Percentiles rank a stretch among this genome's conserved stretches.
These are phyloP conservation scores for Apis dorsata DNA, from an alignment of 1,140 invertebrate genomes.

Conservation along the genomic window DNA sequence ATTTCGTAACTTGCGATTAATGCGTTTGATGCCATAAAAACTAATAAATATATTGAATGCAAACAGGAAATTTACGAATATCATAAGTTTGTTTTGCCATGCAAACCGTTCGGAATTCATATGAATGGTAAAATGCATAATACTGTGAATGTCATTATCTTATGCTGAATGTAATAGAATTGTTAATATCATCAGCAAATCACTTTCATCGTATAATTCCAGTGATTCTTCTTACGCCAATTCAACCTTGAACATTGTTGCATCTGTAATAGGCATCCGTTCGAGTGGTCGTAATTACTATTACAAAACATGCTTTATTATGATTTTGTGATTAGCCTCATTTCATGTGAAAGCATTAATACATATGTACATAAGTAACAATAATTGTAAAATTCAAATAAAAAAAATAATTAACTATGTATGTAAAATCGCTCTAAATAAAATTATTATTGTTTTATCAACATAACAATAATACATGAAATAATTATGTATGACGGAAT, in stretches of 20 bases:
- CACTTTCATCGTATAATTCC: slow-evolving; percentile 37
- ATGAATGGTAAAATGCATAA: neutral
- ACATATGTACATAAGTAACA: neutral
- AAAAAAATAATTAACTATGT: slow-evolving; percentile 7
- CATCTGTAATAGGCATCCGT: slow-evolving; percentile 48
- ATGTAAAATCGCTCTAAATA: neutral
- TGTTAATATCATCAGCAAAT: slow-evolving; percentile 30
- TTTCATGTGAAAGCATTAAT: slow-evolving; percentile 24
- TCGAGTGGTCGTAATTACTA: slow-evolving; percentile 46
- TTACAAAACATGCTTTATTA: slow-evolving; percentile 48
- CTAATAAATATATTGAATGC: slow-evolving; percentile 10
- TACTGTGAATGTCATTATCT: neutral
- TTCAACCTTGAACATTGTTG: slow-evolving; percentile 51
- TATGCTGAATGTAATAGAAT: slow-evolving; percentile 8
- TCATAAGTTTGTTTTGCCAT: neutral
- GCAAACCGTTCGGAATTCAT: neutral
- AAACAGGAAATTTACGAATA: neutral
- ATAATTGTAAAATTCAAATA: neutral
- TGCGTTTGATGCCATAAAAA: neutral
- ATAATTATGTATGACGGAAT: neutral
- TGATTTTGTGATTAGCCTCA: slow-evolving; percentile 27
- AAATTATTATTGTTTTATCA: too few species aligned
- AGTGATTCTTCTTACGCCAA: slow-evolving; percentile 41
- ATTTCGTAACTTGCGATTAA: slow-evolving; percentile 49
- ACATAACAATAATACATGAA: too few species aligned